phyloP scores from a whole-genome alignment of 1,140 invertebrate genomes.

The Bombus cullumanus region DNA sequence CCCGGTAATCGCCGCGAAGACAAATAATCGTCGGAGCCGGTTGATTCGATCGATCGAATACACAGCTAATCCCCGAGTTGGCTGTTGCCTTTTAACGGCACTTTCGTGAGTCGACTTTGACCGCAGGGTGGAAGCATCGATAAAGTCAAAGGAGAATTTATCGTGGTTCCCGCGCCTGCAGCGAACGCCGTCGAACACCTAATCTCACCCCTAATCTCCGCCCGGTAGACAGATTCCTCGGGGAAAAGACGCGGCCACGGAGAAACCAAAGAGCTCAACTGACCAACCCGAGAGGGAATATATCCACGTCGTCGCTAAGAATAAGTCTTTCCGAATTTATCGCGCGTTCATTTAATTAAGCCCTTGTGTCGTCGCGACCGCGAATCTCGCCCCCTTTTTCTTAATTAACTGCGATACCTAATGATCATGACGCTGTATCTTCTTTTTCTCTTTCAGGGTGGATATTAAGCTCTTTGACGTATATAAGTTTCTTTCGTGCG shows the following conservation, averaged over 20 bases:
- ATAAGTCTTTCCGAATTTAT: constrained; percentile 71
- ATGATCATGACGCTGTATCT: neutral
- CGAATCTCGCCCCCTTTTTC: constrained; percentile 44
- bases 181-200: constrained; percentile 30
- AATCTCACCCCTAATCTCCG: constrained; percentile 66
- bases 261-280: neutral
- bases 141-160: constrained; percentile 68
- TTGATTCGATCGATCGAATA: constrained; percentile 16
- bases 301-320: constrained; percentile 51
- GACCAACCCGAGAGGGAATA: neutral
- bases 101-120: constrained; percentile 54
- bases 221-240: constrained; percentile 36
- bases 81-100: constrained; percentile 61
- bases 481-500: no score
- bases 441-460: neutral
- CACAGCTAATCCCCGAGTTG: constrained; percentile 27
- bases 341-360: constrained; percentile 75
- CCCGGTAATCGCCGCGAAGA: constrained; percentile 28
- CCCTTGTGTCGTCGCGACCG: constrained; percentile 19
- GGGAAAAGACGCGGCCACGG: neutral
- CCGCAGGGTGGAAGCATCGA: constrained; percentile 49
- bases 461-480: neutral
- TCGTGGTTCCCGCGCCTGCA: constrained; percentile 51
- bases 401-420: constrained; percentile 53
- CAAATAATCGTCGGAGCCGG: constrained; percentile 30